Percentiles rank a stretch among this genome's conserved stretches.
Evolutionary conservation across 2,113 vertebrate genomes (phyloP).

Genomic region (Pycnonotus jocosus): DNA sequence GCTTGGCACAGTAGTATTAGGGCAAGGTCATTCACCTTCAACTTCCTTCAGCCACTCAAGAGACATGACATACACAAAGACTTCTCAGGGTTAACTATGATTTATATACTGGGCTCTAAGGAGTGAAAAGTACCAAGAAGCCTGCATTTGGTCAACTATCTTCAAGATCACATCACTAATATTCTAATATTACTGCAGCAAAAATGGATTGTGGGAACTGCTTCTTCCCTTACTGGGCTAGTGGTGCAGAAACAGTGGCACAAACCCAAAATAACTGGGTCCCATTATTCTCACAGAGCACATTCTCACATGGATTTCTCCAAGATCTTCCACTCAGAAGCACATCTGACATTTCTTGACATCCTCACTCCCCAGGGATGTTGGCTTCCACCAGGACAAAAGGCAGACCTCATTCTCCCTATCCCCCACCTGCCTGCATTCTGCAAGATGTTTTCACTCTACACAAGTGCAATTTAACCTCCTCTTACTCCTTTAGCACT

Average conservation of each 20-base stretch:
- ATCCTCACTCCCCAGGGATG: background rate
- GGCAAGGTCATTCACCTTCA: background rate
- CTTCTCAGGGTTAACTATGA: background rate
- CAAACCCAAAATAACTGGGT: background rate
- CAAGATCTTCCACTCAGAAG: background rate
- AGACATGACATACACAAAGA: background rate
- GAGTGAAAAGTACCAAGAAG: background rate
- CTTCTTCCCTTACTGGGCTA: background rate
- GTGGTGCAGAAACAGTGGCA: background rate
- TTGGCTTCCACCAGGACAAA: background rate
- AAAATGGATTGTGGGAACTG: background rate
- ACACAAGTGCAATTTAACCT: background rate
- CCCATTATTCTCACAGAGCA: background rate
- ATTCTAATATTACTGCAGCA: background rate
- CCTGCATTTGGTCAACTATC: background rate
- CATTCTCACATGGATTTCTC: background rate
- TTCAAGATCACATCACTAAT: background rate
- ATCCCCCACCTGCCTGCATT: background rate
- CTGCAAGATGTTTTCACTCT: background rate
- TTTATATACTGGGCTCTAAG: background rate
- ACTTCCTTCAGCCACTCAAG: background rate
- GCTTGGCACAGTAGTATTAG: background rate
- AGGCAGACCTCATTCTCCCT: fast-evolving
- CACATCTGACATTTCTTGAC: background rate
- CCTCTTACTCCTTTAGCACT: background rate